phyloP scores from a whole-genome alignment of 2,113 vertebrate species.

The Aegotheles bennettii region DNA sequence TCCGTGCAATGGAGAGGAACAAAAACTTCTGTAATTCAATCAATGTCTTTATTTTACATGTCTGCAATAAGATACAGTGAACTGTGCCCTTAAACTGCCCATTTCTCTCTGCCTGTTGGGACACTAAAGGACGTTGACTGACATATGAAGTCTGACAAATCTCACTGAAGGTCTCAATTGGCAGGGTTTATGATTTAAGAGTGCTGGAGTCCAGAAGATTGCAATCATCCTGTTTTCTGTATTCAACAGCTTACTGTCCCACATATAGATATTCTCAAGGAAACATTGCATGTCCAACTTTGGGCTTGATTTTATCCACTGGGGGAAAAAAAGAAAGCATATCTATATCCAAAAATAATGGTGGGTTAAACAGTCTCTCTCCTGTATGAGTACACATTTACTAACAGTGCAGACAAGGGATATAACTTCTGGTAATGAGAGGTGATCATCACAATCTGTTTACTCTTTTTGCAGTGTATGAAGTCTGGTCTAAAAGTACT shows the following conservation, averaged over 20 bases:
- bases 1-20: background rate
- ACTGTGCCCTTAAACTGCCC: background rate
- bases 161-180: background rate
- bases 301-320: background rate
- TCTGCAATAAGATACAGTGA: background rate
- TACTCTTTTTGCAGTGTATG: background rate
- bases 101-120: background rate
- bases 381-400: background rate
- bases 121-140: background rate
- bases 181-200: background rate
- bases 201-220: background rate
- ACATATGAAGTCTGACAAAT: background rate
- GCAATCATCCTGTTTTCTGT: background rate
- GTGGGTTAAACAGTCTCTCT: background rate
- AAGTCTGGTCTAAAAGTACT: background rate
- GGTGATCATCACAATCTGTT: background rate
- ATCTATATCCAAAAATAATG: background rate
- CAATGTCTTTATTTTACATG: background rate
- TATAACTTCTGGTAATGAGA: background rate
- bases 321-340: no score
- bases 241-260: background rate
- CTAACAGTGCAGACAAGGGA: background rate
- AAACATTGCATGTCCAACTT: background rate
- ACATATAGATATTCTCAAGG: background rate
- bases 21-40: background rate